phyloP scores from a whole-genome alignment of 1,140 invertebrate species.

The Lordiphosa clarofinis region DNA sequence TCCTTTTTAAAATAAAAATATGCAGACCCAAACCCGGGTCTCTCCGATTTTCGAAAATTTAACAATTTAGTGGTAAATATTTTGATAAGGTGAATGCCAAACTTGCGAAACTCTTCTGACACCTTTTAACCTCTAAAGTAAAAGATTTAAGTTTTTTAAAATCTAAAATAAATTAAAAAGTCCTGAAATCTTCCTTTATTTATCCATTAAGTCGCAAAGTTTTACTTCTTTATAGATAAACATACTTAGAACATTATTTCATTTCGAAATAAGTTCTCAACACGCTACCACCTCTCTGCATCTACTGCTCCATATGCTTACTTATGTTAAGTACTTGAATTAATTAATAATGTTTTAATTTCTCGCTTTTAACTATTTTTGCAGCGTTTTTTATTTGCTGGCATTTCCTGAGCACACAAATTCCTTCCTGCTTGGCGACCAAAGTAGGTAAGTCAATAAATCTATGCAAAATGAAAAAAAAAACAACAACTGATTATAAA shows the following conservation, averaged over 20 bases:
- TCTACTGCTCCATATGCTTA: conserved; percentile 23
- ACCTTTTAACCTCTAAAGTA: too few relatives aligned
- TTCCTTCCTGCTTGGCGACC: conserved; percentile 46
- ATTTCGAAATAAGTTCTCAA: too few relatives aligned
- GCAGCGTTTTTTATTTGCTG: conserved; percentile 29
- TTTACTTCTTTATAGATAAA: neutral
- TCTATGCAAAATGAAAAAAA: conserved; percentile 49
- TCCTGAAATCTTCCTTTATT: too few relatives aligned
- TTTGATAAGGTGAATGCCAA: too few relatives aligned
- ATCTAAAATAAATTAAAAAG: too few relatives aligned
- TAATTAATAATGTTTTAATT: conserved; percentile 66
- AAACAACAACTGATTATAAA: conserved; percentile 67
- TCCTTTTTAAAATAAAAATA: too few relatives aligned
- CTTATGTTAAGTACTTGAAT: conserved; percentile 59
- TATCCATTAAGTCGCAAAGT: too few relatives aligned
- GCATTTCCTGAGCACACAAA: conserved; percentile 61
- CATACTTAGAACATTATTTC: neutral
- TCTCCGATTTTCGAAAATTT: too few relatives aligned
- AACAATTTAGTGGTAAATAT: too few relatives aligned
- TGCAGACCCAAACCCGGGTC: too few relatives aligned
- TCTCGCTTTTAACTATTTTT: conserved; percentile 56
- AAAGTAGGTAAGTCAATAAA: conserved; percentile 52
- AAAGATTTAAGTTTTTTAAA: too few relatives aligned
- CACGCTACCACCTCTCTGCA: neutral
- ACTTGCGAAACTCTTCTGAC: too few relatives aligned